Conservation (phyloP, 2,113 vertebrate genomes). For the Accipiter virgatus region DNA sequence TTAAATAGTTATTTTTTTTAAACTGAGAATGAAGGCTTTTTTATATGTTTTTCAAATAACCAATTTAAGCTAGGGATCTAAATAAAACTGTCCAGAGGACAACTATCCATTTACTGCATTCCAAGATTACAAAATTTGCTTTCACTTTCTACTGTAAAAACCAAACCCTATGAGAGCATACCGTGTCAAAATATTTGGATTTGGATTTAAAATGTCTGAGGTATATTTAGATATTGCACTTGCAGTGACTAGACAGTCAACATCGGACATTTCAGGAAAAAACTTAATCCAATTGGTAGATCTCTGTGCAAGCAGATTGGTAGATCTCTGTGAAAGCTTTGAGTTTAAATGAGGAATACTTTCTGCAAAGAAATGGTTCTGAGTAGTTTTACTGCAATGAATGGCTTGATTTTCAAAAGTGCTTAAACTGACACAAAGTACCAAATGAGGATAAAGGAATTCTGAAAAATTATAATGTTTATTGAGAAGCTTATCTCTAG, state of each 20-base stretch:
- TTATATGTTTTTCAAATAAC: neutral
- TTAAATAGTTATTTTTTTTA: neutral
- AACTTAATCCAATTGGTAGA: neutral
- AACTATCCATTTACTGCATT: neutral
- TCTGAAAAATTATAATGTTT: neutral
- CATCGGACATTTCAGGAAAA: neutral
- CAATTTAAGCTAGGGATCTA: neutral
- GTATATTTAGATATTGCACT: neutral
- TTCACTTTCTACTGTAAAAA: neutral
- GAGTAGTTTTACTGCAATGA: neutral
- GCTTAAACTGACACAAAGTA: neutral
- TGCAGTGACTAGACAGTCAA: neutral
- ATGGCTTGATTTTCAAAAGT: neutral
- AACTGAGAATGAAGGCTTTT: neutral
- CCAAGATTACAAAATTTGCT: neutral
- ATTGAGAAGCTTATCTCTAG: neutral
- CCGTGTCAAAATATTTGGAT: neutral
- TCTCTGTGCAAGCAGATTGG: neutral
- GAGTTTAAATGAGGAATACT: neutral
- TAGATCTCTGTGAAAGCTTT: neutral
- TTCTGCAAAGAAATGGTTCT: neutral
- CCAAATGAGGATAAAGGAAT: neutral
- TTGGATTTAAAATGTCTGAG: neutral
- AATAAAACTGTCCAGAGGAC: neutral
- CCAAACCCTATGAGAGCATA: neutral